Base-by-base conservation (phyloP, 1,140 invertebrate species). In the Drosophila gunungcola region DNA sequence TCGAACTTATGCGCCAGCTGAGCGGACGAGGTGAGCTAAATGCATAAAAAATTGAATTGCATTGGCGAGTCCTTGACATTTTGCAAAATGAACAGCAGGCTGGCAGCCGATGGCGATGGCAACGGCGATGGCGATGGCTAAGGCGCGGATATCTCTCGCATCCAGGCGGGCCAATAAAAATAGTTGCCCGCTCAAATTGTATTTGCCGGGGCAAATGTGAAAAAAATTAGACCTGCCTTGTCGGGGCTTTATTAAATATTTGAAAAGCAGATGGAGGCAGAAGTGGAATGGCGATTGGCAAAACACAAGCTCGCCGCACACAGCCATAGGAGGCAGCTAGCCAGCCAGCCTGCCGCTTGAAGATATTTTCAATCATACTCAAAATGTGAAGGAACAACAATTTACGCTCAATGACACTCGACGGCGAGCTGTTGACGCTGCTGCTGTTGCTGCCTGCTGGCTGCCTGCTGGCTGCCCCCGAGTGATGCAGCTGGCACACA, bases 311-410 rank as follows among this genome's bases (percentile, higher is more conserved):
- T 38, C 42, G 51, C 38, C 16, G n/a, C 6, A 21, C 13, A 69
- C 16, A 52, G 67, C 51, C 39, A 73, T 36, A 41, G 49, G 60
- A 63, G 60, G 54, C 60, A 58, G 58, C 38, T 25, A 52, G 58
- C 1, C 46, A 45, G 69, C 29, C 48, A 32, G 54, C 36, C 69
- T 52, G 48, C 75, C 67, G 67, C 56, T 86, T 88, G 83, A 88
- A 78, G 83, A 86, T 88, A 88, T 86, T 86, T 90, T 90, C 88
- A 90, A 90, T 90, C 79, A 90, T 91, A 86, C 88, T 90, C 88
- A 80, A 91, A 88, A 89, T 88, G 79, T 88, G 80, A 77, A 89
- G 83, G 75, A 90, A 90, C 88, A 90, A 90, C 88, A 90, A 90
- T 90, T 90, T 90, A 83, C 78, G 82, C 80, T 90, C 88, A 91